Conservation (phyloP, 2,113 vertebrate species). For the Falco punctatus region DNA sequence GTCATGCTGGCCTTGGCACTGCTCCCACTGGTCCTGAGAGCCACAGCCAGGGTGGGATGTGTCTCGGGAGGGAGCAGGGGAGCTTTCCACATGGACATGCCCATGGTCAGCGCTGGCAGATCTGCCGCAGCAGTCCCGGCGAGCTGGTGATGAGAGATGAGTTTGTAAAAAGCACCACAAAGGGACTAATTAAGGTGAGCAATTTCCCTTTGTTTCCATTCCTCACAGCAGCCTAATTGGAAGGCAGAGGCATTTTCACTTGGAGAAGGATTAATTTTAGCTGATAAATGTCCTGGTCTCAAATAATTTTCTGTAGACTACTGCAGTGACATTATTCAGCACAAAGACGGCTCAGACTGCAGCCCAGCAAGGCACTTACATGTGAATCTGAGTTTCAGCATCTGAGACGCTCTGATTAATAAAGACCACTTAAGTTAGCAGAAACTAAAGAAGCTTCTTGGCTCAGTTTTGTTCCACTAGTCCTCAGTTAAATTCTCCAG, state of each 20-base stretch:
- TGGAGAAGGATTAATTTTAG: neutral
- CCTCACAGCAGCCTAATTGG: conserved; percentile 24
- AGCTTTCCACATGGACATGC: fast-evolving
- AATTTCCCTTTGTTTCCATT: neutral
- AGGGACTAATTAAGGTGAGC: conserved; percentile 50
- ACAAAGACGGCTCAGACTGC: neutral
- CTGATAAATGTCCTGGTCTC: neutral
- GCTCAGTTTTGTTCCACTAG: neutral
- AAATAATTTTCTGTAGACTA: neutral
- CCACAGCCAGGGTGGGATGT: fast-evolving
- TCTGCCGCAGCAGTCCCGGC: fast-evolving
- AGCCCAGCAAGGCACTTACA: neutral
- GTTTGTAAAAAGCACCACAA: neutral
- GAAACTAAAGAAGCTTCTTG: neutral
- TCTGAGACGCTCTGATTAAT: neutral
- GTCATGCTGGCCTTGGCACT: fast-evolving
- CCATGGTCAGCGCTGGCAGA: fast-evolving
- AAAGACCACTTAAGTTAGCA: neutral
- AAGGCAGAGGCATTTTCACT: neutral
- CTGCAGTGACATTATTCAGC: neutral
- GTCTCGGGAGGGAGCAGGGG: neutral
- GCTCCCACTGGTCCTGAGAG: neutral
- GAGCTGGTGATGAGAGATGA: neutral
- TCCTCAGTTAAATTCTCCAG: neutral
- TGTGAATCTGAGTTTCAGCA: neutral